A percentile compares a stretch with the other conserved stretches of the same genome.
These are phyloP conservation scores for Paratilapia polleni DNA, from an alignment of 2,113 vertebrate genomes.

Conservation along the genomic window DNA sequence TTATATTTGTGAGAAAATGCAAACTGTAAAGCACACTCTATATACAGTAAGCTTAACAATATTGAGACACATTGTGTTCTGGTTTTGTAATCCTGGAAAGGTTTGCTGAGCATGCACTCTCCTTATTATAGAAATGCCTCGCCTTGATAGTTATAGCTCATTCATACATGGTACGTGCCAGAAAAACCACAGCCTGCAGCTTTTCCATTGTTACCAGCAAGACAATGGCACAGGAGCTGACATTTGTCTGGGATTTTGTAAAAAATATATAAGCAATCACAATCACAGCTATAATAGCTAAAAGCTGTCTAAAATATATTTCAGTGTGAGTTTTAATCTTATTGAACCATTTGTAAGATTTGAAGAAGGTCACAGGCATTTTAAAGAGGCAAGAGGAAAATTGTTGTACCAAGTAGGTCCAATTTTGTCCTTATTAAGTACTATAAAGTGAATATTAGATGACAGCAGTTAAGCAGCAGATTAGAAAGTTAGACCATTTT, in stretches of 20 bases:
- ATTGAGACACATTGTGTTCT: not conserved
- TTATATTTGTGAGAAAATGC: not conserved
- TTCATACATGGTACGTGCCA: not conserved
- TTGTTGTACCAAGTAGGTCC: not conserved
- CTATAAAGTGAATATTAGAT: not conserved
- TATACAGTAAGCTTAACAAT: not conserved
- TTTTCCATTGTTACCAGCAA: not conserved
- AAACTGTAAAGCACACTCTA: not conserved
- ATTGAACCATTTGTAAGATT: not conserved
- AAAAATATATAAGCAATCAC: not conserved
- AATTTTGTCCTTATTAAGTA: not conserved
- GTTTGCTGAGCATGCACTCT: slow-evolving; percentile 10
- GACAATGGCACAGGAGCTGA: not conserved
- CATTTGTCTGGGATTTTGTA: not conserved
- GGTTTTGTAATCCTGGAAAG: not conserved
- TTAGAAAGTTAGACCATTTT: not conserved
- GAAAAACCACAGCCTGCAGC: slow-evolving; percentile 12
- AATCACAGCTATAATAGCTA: not conserved
- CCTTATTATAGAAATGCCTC: not conserved
- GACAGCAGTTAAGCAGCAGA: not conserved
- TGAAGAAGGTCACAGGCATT: not conserved
- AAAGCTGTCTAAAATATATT: not conserved
- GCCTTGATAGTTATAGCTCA: slow-evolving; percentile 11
- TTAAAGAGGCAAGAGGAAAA: not conserved
- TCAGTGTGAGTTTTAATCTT: not conserved